Base-by-base conservation (phyloP, 2,113 vertebrate genomes). In the Protomyctophum bolini region DNA sequence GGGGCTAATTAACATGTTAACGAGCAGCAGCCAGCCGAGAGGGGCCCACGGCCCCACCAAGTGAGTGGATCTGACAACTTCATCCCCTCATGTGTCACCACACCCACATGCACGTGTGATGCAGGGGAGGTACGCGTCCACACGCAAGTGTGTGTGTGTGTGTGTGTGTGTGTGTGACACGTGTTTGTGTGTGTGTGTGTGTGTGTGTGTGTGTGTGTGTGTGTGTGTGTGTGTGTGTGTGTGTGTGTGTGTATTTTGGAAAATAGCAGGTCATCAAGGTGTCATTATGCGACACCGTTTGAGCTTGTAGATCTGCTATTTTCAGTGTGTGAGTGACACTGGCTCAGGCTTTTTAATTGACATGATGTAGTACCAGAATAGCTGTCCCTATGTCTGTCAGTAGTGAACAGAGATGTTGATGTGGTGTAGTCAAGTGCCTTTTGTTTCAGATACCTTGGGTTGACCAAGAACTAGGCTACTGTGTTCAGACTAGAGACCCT, bases 1-100 rank as follows among this genome's bases (percentile, higher is more conserved):
- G 66, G 79, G 63, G 78, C 83, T 91, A 91, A 92, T 92, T 90
- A 92, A 82, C 86, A 85, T 63, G 54, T 83, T 90, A 90, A 89
- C 86, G 72, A 89, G 88, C 71, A 70, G 78, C 81, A 84, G 83
- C 73, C 83, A 76, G 71, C 74, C 51, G 72, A 84, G 83, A 77
- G 76, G 72, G 73, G 67, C 85, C 80, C 68, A 69, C 80, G 60
- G 74, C 82, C 66, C 48, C 51, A 29, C 82, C 6, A 52, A 71
- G 70, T 55, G 48, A 7, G 63, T 57, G 64, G 75, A 70, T 76
- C 77, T 90, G 88, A 91, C 81, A 78, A 82, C 87, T 89, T 87
- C 83, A 81, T 84, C 77, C 73, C 60, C 55, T 83, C 76, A 88
- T 85, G 86, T 89, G 85, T 84, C 81, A 80, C 79, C 70, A 12